Conservation (phyloP, 2,797 vertebrate genomes). For the Diglossa cyanea region DNA sequence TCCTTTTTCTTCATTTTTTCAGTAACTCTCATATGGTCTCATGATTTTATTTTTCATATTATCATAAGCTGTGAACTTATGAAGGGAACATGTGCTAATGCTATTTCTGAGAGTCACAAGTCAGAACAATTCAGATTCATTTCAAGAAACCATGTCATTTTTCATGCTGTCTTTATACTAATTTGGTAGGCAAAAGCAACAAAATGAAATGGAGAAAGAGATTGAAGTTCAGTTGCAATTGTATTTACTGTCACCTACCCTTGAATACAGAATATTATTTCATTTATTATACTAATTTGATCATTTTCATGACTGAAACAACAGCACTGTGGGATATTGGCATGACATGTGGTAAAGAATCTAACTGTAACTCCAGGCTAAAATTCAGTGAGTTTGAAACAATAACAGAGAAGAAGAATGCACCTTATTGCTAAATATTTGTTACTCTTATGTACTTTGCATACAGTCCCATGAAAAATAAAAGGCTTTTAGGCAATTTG, state of each 20-base stretch:
- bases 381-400: not conserved
- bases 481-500: constrained; percentile 2
- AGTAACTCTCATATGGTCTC: not conserved
- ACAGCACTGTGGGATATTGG: not conserved
- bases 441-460: not conserved
- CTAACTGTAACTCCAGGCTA: not conserved
- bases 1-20: not conserved
- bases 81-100: constrained; percentile 34
- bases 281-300: not conserved
- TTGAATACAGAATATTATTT: not conserved
- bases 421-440: constrained; percentile 32
- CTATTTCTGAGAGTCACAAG: constrained; percentile 38
- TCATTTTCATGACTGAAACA: not conserved
- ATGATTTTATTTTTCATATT: constrained; percentile 24
- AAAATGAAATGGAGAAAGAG: not conserved
- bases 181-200: not conserved
- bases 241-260: not conserved
- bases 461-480: not conserved
- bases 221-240: not conserved
- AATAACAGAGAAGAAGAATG: constrained; percentile 1
- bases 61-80: constrained; percentile 9
- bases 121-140: not conserved
- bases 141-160: not conserved
- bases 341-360: not conserved
- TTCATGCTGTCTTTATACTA: not conserved